These are phyloP conservation scores for Aleiodes sp. DNA, from an alignment of 1,140 invertebrate genomes.

Conservation along the genomic window DNA sequence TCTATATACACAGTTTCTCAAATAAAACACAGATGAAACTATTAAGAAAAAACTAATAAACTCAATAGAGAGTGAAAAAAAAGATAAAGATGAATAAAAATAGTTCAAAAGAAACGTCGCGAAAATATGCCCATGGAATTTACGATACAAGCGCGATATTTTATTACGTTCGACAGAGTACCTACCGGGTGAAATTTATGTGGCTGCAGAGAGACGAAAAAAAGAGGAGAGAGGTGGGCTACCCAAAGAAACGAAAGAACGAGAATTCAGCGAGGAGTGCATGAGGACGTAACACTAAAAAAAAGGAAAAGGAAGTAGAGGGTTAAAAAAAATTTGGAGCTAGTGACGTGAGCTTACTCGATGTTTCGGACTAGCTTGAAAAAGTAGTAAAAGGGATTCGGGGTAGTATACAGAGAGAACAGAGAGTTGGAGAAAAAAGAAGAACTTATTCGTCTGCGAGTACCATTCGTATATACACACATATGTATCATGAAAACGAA, in stretches of 20 bases:
- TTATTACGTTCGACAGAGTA: constrained; percentile 60
- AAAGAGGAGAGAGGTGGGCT: constrained; percentile 22
- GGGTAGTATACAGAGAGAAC: constrained; percentile 15
- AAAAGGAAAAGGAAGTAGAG: neutral
- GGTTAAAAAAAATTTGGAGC: constrained; percentile 42
- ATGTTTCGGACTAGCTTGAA: constrained; percentile 42
- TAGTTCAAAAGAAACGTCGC: constrained; percentile 30
- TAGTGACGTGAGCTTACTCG: neutral
- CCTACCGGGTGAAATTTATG: constrained; percentile 59
- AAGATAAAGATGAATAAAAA: constrained; percentile 24
- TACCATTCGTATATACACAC: neutral
- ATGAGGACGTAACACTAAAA: constrained; percentile 14
- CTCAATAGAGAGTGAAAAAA: constrained; percentile 17
- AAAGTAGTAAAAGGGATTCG: constrained; percentile 45
- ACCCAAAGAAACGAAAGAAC: constrained; percentile 30
- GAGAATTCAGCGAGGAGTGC: neutral
- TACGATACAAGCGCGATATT: constrained; percentile 60
- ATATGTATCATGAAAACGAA: constrained; percentile 17
- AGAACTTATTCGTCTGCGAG: neutral
- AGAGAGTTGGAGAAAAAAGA: neutral
- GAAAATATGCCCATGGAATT: constrained; percentile 57
- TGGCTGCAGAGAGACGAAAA: constrained; percentile 41
- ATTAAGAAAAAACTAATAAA: neutral
- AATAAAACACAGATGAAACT: too few relatives aligned
- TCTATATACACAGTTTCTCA: too few relatives aligned